Percentiles rank a stretch among this genome's conserved stretches.
phyloP scores from a whole-genome alignment of 2,113 vertebrate genomes.

The Chaenogobius annularis region DNA sequence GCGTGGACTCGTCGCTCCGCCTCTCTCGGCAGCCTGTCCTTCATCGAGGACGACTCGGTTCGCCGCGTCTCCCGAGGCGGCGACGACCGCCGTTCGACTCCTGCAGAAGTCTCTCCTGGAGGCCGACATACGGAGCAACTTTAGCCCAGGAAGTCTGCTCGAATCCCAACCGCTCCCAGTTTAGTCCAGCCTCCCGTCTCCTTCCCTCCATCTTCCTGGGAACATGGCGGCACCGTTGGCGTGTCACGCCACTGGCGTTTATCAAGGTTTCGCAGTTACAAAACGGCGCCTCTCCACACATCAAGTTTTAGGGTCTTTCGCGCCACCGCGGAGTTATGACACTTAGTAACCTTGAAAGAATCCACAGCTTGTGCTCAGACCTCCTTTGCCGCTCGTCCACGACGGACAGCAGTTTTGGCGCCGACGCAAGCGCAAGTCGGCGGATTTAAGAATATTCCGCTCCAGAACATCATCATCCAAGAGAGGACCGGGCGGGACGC shows the following conservation, averaged over 20 bases:
- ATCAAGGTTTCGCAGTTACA: conserved; percentile 91
- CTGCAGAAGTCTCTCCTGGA: conserved; percentile 97
- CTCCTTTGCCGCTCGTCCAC: conserved; percentile 56
- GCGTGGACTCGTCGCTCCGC: conserved; percentile 83
- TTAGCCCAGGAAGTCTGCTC: conserved; percentile 94
- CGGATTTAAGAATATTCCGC: conserved; percentile 92
- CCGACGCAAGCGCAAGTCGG: conserved; percentile 81
- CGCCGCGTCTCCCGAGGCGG: conserved; percentile 82
- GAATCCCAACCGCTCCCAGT: conserved; percentile 85
- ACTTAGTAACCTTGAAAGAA: conserved; percentile 90
- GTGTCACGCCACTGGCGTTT: conserved; percentile 84
- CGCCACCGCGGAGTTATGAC: conserved; percentile 93
- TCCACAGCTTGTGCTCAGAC: conserved; percentile 91
- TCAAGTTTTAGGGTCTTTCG: conserved; percentile 94
- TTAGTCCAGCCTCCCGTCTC: conserved; percentile 62
- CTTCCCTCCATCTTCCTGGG: conserved; percentile 74
- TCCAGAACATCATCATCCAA: conserved; percentile 99
- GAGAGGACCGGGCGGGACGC: conserved; percentile 85
- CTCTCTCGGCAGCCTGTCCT: conserved; percentile 92
- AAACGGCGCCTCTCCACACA: conserved; percentile 91
- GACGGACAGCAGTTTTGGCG: conserved; percentile 80
- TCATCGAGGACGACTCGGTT: conserved; percentile 94
- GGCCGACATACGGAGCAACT: conserved; percentile 98
- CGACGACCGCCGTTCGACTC: conserved; percentile 97
- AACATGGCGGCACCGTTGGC: conserved; percentile 69